phyloP scores from a whole-genome alignment of 2,113 vertebrate species.

The Psittacula cyanocephala region DNA sequence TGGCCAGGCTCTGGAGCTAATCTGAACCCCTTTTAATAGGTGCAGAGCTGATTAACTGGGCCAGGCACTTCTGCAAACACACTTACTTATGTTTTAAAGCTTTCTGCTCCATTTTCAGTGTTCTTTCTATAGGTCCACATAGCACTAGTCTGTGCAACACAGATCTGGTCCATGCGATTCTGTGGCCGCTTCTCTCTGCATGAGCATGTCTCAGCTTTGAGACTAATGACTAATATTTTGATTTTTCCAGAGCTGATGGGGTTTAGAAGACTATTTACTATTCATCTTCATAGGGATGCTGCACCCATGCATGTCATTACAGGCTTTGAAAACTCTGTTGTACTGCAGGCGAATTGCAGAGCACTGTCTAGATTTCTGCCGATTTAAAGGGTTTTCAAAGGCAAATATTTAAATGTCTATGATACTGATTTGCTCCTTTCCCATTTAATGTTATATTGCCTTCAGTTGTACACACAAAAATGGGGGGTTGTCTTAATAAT shows the following conservation, averaged over 20 bases:
- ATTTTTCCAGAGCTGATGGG: background rate
- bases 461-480: background rate
- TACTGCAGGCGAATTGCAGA: background rate
- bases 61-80: background rate
- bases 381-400: background rate
- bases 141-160: accelerated
- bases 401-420: background rate
- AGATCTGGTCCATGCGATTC: accelerated
- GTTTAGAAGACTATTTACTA: background rate
- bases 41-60: background rate
- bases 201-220: background rate
- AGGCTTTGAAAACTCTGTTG: background rate
- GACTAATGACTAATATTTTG: too few species aligned
- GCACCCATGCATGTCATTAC: accelerated
- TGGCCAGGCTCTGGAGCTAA: background rate
- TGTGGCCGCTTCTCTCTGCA: background rate
- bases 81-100: background rate
- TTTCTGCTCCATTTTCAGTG: accelerated
- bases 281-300: background rate
- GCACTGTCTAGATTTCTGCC: background rate
- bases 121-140: background rate
- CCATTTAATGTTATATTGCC: background rate
- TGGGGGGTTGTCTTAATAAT: background rate
- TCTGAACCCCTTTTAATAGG: background rate
- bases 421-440: background rate